Percentiles rank a stretch among this genome's conserved stretches.
These are phyloP conservation scores for Telmatochromis sp. DNA, from an alignment of 2,113 vertebrate species.

Conservation along the genomic window DNA sequence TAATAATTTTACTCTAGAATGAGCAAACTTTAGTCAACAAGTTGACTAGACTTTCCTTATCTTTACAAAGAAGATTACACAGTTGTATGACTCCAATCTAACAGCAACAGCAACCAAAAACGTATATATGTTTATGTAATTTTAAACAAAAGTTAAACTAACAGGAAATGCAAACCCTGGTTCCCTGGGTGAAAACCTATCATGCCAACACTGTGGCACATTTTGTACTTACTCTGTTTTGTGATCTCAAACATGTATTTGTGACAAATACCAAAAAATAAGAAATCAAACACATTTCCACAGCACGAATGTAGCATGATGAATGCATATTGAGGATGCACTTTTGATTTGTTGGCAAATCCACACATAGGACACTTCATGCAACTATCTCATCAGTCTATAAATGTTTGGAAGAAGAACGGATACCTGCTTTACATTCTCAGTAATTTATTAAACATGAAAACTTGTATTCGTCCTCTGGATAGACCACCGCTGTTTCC, in stretches of 20 bases:
- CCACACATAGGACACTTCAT: neutral
- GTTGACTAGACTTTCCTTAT: neutral
- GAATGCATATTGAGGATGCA: neutral
- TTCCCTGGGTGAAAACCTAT: neutral
- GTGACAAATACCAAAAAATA: neutral
- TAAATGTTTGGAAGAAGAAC: neutral
- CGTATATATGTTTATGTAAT: neutral
- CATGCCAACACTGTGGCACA: neutral
- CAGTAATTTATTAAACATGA: neutral
- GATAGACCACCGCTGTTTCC: neutral
- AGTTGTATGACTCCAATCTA: neutral
- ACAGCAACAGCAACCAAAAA: neutral
- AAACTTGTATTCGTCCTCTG: neutral
- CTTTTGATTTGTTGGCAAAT: neutral
- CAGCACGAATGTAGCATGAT: neutral
- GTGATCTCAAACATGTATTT: neutral
- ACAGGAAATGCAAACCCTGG: neutral
- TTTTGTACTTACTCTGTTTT: neutral
- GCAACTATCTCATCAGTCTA: neutral
- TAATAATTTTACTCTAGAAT: neutral
- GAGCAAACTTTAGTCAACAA: neutral
- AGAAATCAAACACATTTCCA: neutral
- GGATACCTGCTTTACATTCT: neutral
- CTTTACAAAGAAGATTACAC: neutral
- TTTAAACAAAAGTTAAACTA: neutral